A percentile compares a stretch with the other conserved stretches of the same genome.
Conservation (phyloP, 37 sponge, comb jelly and placozoan species). For the Spongilla lacustris region DNA sequence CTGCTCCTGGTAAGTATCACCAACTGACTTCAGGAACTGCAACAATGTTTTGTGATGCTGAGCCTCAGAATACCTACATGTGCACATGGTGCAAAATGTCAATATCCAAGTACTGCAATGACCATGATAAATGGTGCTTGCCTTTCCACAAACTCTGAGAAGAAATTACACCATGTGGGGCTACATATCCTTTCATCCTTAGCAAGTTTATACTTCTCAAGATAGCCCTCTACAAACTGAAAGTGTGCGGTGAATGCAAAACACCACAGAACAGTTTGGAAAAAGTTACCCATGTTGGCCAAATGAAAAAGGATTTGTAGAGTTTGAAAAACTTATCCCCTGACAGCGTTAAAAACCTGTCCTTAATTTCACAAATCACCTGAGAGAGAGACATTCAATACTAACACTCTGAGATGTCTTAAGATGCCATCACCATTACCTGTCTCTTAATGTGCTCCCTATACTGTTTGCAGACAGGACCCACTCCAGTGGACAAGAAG, state of each 20-base stretch:
- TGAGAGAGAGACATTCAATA: neutral
- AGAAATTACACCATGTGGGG: constrained; percentile 52
- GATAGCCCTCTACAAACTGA: constrained; percentile 52
- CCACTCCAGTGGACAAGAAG: constrained; percentile 6
- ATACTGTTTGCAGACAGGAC: constrained; percentile 15
- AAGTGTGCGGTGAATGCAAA: neutral
- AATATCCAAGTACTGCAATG: neutral
- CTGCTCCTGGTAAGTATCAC: constrained; percentile 21
- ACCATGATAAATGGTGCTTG: neutral
- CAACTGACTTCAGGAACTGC: constrained; percentile 31
- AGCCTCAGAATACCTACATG: constrained; percentile 15
- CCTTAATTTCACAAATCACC: constrained; percentile 25
- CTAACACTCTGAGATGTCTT: neutral
- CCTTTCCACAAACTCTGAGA: constrained; percentile 31
- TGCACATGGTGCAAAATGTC: neutral
- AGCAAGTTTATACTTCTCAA: constrained; percentile 27
- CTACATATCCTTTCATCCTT: constrained; percentile 26
- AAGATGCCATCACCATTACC: constrained; percentile 12
- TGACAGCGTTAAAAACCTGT: constrained; percentile 18
- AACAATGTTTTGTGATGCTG: constrained; percentile 30
- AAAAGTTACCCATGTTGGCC: constrained; percentile 47
- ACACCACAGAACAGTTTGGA: neutral
- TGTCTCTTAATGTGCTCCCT: constrained; percentile 5
- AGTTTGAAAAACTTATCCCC: constrained; percentile 39
- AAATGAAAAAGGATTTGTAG: constrained; percentile 61